Conservation (phyloP, 2,797 vertebrate species). For the Loriculus beryllinus region DNA sequence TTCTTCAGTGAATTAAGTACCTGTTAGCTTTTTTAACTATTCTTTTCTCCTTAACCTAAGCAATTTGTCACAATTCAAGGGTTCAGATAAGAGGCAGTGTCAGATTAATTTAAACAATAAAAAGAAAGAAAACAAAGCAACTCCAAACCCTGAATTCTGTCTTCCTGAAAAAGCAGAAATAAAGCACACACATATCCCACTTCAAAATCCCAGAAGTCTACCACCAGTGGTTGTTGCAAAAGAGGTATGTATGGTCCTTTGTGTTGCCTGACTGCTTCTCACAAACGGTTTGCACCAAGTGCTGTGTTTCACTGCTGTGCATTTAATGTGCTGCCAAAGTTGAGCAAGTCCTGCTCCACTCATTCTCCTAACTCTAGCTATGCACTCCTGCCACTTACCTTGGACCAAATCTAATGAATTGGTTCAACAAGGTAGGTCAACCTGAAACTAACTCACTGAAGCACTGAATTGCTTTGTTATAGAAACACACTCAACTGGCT, state of each 20-base stretch:
- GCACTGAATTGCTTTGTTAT: background rate
- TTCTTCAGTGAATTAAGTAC: background rate
- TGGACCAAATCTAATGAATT: background rate
- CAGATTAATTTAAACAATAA: background rate
- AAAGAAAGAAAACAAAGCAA: background rate
- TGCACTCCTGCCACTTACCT: background rate
- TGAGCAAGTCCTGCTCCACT: background rate
- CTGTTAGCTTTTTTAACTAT: background rate
- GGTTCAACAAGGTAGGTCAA: background rate
- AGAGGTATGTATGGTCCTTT: background rate
- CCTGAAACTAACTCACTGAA: background rate
- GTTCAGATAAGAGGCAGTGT: background rate
- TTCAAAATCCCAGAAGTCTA: background rate
- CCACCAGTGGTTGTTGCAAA: background rate
- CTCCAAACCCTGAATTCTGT: background rate
- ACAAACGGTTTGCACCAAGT: background rate
- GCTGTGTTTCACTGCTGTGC: background rate
- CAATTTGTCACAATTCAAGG: background rate
- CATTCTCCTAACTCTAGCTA: background rate
- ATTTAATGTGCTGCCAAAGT: background rate
- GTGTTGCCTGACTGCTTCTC: background rate
- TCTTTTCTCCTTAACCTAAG: background rate
- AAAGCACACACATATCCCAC: background rate
- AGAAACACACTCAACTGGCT: background rate
- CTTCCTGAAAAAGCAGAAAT: background rate